Base-by-base conservation (phyloP, 2,797 vertebrate genomes). In the Labroides dimidiatus region DNA sequence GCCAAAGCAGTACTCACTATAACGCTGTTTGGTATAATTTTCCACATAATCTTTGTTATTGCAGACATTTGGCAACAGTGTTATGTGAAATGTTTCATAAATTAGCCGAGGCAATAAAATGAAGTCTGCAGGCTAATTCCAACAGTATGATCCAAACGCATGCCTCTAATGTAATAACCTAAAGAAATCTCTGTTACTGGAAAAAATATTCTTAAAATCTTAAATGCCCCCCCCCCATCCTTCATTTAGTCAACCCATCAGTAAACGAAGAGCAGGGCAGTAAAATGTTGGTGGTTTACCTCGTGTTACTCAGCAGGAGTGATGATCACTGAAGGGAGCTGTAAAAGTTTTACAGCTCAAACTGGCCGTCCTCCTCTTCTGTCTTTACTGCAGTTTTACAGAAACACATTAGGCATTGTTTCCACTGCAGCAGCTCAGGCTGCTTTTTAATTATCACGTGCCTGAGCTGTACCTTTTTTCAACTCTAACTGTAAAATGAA, bases 311-410 rank as follows among this genome's bases (percentile, higher is more conserved):
- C 76, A 69, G 73, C 75, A 68, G 73, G 77, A 73, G 27, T 4
- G 9, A 68, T 44, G 53, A 72, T 81, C 64, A 56, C 61, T 6
- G 16, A 49, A 50, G 55, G 41, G 21, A 57, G 64, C 69, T 1
- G 41, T 81, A 71, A 84, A 84, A 4, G 43, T 69, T 84, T 80
- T 59, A 73, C 17, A 51, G 59, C 65, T 41, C 58, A 15, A 57
- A 57, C 49, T 19, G 15, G 42, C 48, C 50, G 62, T 66, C 48
- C 72, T 69, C 9, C 66, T 77, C 64, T 7, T 9, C 41, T 54
- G 16, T 67, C 45, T 57, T n/a, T 54, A 45, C 30, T 33, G 30
- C 52, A 52, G n/a, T 73, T 82, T 68, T 60, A 80, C 62, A 69
- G 17, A 64, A 78, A 52, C 70, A 66, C 54, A 43, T 79, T 50